Conservation (phyloP, 2,113 vertebrate genomes). For the Hepsetus odoe region DNA sequence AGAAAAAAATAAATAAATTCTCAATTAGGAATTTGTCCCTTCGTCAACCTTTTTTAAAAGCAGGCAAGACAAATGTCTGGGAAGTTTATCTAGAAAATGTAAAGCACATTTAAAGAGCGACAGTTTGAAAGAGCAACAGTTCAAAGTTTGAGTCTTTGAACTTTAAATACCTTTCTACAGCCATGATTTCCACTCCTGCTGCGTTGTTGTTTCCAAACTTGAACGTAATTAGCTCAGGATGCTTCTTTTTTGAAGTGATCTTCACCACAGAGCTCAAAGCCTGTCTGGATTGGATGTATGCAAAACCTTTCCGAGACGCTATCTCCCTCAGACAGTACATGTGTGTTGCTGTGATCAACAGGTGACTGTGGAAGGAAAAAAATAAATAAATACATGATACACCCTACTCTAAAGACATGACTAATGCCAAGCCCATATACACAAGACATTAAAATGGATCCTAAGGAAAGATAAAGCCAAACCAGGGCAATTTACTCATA, state of each 20-base stretch:
- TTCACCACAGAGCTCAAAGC: conserved; percentile 95
- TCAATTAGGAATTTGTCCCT: too few relatives aligned
- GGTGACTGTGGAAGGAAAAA: conserved; percentile 77
- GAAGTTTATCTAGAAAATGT: neutral
- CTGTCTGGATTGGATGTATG: conserved; percentile 97
- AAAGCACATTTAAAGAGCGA: neutral
- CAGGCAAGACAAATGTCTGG: neutral
- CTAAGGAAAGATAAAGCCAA: neutral
- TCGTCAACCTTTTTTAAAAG: too few relatives aligned
- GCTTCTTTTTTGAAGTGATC: conserved; percentile 99
- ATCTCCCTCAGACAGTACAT: conserved; percentile 99
- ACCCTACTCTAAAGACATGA: neutral
- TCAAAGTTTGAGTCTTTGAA: neutral
- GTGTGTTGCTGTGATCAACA: conserved; percentile 95
- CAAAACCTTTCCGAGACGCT: conserved; percentile 88
- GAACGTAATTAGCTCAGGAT: conserved; percentile 97
- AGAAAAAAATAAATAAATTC: too few relatives aligned
- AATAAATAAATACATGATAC: too few relatives aligned
- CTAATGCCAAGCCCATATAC: neutral
- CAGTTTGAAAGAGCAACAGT: too few relatives aligned
- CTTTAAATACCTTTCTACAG: conserved; percentile 87
- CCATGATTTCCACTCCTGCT: conserved; percentile 90
- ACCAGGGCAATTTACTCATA: neutral
- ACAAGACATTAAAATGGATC: too few relatives aligned
- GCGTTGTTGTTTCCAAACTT: conserved; percentile 95